Base-by-base conservation (phyloP, 1,140 invertebrate genomes). In the Drosophila yakuba region DNA sequence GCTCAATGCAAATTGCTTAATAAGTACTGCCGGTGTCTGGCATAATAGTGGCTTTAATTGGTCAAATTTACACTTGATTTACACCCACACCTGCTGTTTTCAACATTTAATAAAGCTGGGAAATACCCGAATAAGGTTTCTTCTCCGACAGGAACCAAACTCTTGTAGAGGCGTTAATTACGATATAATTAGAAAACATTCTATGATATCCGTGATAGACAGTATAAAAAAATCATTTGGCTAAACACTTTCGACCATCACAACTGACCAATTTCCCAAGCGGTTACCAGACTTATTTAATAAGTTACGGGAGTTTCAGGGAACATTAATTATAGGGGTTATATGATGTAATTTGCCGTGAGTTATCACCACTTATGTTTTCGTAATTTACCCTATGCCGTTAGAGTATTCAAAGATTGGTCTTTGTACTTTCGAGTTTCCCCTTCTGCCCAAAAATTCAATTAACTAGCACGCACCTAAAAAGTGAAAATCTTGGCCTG, bases 401-500 rank as follows among this genome's bases (percentile, higher is more conserved):
- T 12, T 57, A 43, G 43, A 25, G 36, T 41, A 23, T 23, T 14
- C 14, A 15, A 17, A 58, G 14, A 41, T 3, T 43, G 32, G 28
- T 17, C 25, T 25, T 36, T 41, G 43, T 47, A 68, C 63, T 41
- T 47, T 48, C 6, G 20, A 12, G 20, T 58, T 71, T 20, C 67
- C 35, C 15, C 17, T 44, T 8, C 20, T 38, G 66, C 2, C 66
- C 36, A 39, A 51, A 61, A 61, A 57, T 63, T 59, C 62, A 71
- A 58, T 76, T 82, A 59, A 51, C 59, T 44, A 45, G 58, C 72
- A 82, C 66, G 74, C 73, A 79, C 52, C 51, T 57, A 47, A 71
- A 79, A 88, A 88, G 83, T 83, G 79, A 89, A 88, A 88, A 89
- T 60, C 82, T 78, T 17, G 10, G 38, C 8, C 11, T 10, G 25